A percentile compares a stretch with the other conserved stretches of the same genome.
Evolutionary conservation across 2,797 vertebrate species (phyloP).

Genomic region (Sitta carolinensis): DNA sequence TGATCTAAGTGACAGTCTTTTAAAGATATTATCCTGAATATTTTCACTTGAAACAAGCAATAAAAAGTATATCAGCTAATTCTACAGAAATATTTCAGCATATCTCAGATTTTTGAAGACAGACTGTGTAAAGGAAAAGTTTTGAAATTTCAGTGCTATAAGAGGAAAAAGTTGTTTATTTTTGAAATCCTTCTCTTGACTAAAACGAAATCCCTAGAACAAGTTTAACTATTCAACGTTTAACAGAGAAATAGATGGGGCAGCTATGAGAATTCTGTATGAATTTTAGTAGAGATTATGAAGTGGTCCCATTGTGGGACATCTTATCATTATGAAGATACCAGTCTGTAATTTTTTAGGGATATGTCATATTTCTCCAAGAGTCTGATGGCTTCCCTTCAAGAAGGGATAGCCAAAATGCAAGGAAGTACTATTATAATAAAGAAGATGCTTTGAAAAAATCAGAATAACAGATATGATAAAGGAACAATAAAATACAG

Average conservation of each 20-base stretch:
- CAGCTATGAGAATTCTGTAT: neutral
- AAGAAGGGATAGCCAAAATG: neutral
- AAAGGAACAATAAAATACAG: neutral
- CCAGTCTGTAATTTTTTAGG: neutral
- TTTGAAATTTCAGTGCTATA: neutral
- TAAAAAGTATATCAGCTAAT: neutral
- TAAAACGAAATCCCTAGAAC: neutral
- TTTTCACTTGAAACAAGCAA: neutral
- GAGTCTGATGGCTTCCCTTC: neutral
- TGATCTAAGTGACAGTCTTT: neutral
- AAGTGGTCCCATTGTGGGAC: accelerated
- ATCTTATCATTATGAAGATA: neutral
- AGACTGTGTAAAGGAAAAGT: neutral
- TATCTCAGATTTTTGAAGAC: neutral
- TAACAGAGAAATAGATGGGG: neutral
- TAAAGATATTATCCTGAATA: neutral
- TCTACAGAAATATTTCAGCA: neutral
- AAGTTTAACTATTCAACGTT: neutral
- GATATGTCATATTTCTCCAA: neutral
- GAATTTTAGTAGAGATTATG: neutral
- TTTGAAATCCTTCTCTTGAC: neutral
- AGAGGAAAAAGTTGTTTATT: neutral
- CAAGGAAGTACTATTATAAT: neutral
- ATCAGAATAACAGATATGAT: neutral
- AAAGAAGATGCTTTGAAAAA: neutral